phyloP scores from a whole-genome alignment of 2,888 invertebrate species.

The Therioaphis trifolii region DNA sequence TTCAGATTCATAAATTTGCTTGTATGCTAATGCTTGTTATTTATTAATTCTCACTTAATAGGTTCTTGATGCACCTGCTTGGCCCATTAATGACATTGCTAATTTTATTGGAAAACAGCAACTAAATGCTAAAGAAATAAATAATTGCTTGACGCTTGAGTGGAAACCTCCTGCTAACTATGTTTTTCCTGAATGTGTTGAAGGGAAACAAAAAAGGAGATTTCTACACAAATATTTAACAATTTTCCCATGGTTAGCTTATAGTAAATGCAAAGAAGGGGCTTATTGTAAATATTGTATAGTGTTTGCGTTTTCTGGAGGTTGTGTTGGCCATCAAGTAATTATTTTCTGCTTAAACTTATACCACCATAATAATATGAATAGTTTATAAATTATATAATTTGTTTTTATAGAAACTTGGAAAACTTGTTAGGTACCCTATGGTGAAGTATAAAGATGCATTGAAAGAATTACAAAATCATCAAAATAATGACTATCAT shows the following conservation, averaged over 20 bases:
- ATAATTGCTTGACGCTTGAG: no score
- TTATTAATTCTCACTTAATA: no score
- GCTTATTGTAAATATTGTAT: slow-evolving; percentile 45
- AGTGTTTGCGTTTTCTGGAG: slow-evolving; percentile 17
- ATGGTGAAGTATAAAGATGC: slow-evolving; percentile 16
- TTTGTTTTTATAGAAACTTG: not conserved
- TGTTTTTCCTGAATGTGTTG: no score
- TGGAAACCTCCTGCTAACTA: no score
- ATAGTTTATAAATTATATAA: no score
- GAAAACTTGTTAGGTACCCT: not conserved
- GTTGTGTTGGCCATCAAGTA: not conserved
- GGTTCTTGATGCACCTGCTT: no score
- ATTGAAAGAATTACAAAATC: slow-evolving; percentile 5
- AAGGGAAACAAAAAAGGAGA: slow-evolving; percentile 31
- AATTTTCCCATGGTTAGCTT: slow-evolving; percentile 30
- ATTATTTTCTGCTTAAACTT: not conserved
- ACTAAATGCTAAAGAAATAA: no score
- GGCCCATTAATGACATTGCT: no score
- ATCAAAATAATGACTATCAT: not conserved
- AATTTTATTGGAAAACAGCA: no score
- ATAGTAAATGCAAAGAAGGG: slow-evolving; percentile 3
- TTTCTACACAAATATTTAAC: slow-evolving; percentile 29
- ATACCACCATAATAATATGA: not conserved
- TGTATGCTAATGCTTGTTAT: no score
- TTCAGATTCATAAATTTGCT: no score